phyloP scores from a whole-genome alignment of 1,140 invertebrate species.

The Matsumurasca onukii region DNA sequence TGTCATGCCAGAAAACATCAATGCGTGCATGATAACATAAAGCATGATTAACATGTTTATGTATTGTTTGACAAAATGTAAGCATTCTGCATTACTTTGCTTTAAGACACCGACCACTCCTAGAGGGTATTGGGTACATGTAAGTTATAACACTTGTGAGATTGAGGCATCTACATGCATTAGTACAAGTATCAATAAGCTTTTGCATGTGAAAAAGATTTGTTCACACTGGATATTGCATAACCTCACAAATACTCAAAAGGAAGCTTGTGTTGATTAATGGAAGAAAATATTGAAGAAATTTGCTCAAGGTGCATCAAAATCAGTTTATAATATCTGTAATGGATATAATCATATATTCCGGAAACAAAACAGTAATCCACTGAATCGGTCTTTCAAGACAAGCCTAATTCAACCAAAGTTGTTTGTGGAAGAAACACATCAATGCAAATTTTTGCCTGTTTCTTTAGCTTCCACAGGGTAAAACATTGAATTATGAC shows the following conservation, averaged over 20 bases:
- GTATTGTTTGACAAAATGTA: too few species aligned
- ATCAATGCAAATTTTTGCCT: slow-evolving; percentile 34
- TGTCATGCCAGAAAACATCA: slow-evolving; percentile 40
- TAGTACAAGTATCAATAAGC: slow-evolving; percentile 32
- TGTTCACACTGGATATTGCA: slow-evolving; percentile 42
- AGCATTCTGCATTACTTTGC: too few species aligned
- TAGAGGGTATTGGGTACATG: too few species aligned
- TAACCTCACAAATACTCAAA: slow-evolving; percentile 42
- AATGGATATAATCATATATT: slow-evolving; percentile 2
- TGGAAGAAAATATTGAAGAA: slow-evolving; percentile 40
- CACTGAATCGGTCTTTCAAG: slow-evolving; percentile 41
- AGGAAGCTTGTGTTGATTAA: slow-evolving; percentile 41
- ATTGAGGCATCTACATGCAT: slow-evolving; percentile 28
- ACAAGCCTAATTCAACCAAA: slow-evolving; percentile 42
- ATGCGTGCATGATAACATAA: slow-evolving; percentile 37
- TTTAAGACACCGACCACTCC: too few species aligned
- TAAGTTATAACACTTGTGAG: slow-evolving; percentile 34
- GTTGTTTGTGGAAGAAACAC: slow-evolving; percentile 41
- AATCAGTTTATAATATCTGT: slow-evolving; percentile 28
- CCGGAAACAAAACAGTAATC: slow-evolving; percentile 39
- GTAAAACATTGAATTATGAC: slow-evolving; percentile 40
- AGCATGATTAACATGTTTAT: slow-evolving; percentile 37
- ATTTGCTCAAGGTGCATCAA: slow-evolving; percentile 37
- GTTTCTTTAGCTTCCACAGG: slow-evolving; percentile 39
- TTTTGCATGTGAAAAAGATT: slow-evolving; percentile 40